Evolutionary conservation across 2,113 vertebrate species (phyloP), one percentile per base, ranked within the genome.

Genomic region (Anarhynchus alexandrinus): DNA sequence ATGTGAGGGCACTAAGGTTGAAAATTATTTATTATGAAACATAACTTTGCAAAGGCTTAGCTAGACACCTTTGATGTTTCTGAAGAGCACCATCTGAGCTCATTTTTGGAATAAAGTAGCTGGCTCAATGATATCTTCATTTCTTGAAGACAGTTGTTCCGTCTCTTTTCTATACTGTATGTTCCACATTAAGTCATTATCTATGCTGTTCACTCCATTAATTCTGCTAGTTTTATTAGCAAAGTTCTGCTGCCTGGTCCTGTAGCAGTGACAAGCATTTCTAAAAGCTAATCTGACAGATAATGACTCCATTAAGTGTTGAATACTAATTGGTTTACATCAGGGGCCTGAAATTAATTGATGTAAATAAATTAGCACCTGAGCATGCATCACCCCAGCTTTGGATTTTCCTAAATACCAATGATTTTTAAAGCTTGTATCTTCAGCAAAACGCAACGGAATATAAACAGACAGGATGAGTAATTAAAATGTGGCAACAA

Each of bases 341-440:
- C 98, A 98, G 99, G 99, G 99, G 98, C 98, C 98, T 97, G 97
- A 99, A 98, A 98, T 99, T 99, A 99, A 99, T 99, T 99, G 98
- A 98, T 99, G 99, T 99, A 99, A 99, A 99, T 99, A 99, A 98
- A 99, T 99, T 99, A 99, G 98, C 98, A 99, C 99, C 99, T 99
- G 99, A 99, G 98, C 98, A 96, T 96, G 98, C 97, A 94, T 98
- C 97, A 98, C 98, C 98, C 98, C 81, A 94, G 98, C 97, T 98
- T 98, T 96, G 95, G 89, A 95, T 97, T 98, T 97, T 97, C 94
- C 93, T 97, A 97, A 98, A 98, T 98, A 98, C 92, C 94, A 97
- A 85, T 93, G 91, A 94, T 96, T 98, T 97, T 97, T 97, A 96
- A 96, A 95, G 94, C 95, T 93, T 97, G 81, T 91, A 95, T 97